Base-by-base conservation (phyloP, 2,888 invertebrate species). In the Amphiduros pacificus region DNA sequence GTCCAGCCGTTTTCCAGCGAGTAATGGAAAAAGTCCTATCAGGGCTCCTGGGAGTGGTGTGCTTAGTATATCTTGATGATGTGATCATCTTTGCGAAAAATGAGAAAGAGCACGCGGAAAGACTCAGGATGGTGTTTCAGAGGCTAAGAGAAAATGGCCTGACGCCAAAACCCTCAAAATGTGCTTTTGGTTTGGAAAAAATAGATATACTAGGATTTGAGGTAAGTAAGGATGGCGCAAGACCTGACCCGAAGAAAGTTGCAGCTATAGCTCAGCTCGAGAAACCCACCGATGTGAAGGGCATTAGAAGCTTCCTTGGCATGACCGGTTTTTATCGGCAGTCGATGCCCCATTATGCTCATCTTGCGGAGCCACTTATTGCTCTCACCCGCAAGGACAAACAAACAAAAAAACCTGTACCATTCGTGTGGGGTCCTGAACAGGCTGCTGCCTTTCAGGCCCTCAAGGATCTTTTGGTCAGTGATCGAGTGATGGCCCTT, bases 21-120 rank as follows among this genome's bases (percentile, higher is more conserved):
- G 29, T 59, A 2, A 66, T 67, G 63, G 49, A 61, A 9, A 29
- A 6, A 9, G 29, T 60, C 27, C 5, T 61, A 6, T 17, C 27
- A 9, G 52, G 41, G 24, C 24, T 26, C 22, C 17, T 61, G 6
- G 58, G 52, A 2, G 60, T 31, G 41, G 26, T 62, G 1, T 54
- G 29, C 3, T 14, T 63, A 20, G 55, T 58, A 4, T 65, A 67
- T 51, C 27, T 65, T 6, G 66, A 66, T 27, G 66, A 66, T 31
- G 49, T 66, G 9, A 54, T 66, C 3, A 53, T 67, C 3, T 62
- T 26, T 31, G 54, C 59, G 1, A 11, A 29, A 20, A 24, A 24
- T 2, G 26, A 27, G 26, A 44, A 54, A 32, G 63, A 60, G 14
- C 67, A 68, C 27, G 28, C 32, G 9, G 14, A 26, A 14, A 32